phyloP scores from a whole-genome alignment of 2,113 vertebrate species.

The Halcyon malimbica region DNA sequence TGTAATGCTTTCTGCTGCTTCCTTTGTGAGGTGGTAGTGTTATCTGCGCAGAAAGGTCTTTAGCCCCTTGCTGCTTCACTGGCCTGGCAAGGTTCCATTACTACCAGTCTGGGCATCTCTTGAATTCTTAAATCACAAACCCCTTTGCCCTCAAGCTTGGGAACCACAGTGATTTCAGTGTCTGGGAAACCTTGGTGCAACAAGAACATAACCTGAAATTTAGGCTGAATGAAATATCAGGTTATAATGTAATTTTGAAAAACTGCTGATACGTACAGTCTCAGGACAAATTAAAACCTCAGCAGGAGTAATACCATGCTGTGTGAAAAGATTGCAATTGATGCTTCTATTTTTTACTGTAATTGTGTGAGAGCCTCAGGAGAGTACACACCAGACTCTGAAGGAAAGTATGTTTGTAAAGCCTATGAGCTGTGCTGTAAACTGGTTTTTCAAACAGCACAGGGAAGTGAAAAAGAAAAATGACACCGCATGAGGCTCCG shows the following conservation, averaged over 20 bases:
- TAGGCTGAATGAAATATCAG: not conserved
- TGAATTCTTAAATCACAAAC: not conserved
- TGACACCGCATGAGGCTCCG: not conserved
- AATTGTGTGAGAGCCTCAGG: slow-evolving; percentile 44
- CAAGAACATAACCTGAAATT: not conserved
- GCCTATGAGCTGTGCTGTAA: not conserved
- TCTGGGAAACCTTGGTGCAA: not conserved
- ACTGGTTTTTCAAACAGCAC: not conserved
- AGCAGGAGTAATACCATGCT: slow-evolving; percentile 43
- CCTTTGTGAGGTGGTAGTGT: not conserved
- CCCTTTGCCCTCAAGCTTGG: not conserved
- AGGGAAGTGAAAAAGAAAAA: slow-evolving; percentile 14
- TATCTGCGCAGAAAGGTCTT: not conserved
- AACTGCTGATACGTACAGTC: slow-evolving; percentile 36
- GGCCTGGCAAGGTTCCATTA: not conserved
- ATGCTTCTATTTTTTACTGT: slow-evolving; percentile 62
- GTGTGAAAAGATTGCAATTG: slow-evolving; percentile 59
- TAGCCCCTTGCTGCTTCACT: not conserved
- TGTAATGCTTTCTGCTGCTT: not conserved
- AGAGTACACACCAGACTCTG: slow-evolving; percentile 5
- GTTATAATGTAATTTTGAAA: slow-evolving; percentile 33
- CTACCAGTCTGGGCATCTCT: not conserved
- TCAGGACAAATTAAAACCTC: slow-evolving; percentile 55
- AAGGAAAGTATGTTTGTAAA: slow-evolving; percentile 20
- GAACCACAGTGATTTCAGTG: not conserved